Evolutionary conservation across 2,888 invertebrate genomes (phyloP).

Genomic region (Parochlus steinenii): DNA sequence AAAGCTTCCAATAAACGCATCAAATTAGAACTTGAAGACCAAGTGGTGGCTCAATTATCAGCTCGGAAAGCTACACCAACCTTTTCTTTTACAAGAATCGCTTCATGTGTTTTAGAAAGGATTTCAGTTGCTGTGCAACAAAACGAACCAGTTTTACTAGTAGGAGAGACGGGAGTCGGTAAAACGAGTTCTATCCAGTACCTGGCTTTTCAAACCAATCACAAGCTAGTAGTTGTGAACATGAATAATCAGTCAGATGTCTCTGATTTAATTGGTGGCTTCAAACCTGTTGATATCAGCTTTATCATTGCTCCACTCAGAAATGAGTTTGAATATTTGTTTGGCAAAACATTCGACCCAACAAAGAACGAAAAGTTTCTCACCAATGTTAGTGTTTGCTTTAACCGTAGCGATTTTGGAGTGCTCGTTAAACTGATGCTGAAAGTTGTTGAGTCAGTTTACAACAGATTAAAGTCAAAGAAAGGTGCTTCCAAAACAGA

Average conservation of each 20-base stretch:
- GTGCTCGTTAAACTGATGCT: slow-evolving; percentile 60
- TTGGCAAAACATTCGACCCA: slow-evolving; percentile 57
- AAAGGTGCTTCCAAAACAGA: slow-evolving; percentile 20
- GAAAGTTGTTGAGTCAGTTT: slow-evolving; percentile 35
- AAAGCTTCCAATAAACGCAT: slow-evolving; percentile 9
- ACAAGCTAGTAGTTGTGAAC: slow-evolving; percentile 83
- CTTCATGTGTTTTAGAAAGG: slow-evolving; percentile 69
- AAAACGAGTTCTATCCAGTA: slow-evolving; percentile 93
- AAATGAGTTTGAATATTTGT: slow-evolving; percentile 67
- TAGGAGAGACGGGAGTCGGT: slow-evolving; percentile 97
- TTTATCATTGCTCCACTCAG: slow-evolving; percentile 66
- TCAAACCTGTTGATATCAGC: slow-evolving; percentile 86
- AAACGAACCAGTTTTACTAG: slow-evolving; percentile 80
- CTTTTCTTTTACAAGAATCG: slow-evolving; percentile 70
- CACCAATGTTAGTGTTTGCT: slow-evolving; percentile 59
- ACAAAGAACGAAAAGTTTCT: slow-evolving; percentile 72
- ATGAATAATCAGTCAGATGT: slow-evolving; percentile 99
- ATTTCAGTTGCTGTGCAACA: slow-evolving; percentile 69
- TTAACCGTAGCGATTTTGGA: slow-evolving; percentile 52
- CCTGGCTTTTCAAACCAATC: slow-evolving; percentile 65
- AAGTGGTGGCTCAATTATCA: background rate
- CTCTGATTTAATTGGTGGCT: slow-evolving; percentile 90
- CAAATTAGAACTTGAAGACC: background rate
- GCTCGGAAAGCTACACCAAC: slow-evolving; percentile 31
- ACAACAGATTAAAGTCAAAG: slow-evolving; percentile 13